Evolutionary conservation across 2,113 vertebrate genomes (phyloP), one percentile per base, ranked within the genome.

Genomic region (Echinops telfairi): DNA sequence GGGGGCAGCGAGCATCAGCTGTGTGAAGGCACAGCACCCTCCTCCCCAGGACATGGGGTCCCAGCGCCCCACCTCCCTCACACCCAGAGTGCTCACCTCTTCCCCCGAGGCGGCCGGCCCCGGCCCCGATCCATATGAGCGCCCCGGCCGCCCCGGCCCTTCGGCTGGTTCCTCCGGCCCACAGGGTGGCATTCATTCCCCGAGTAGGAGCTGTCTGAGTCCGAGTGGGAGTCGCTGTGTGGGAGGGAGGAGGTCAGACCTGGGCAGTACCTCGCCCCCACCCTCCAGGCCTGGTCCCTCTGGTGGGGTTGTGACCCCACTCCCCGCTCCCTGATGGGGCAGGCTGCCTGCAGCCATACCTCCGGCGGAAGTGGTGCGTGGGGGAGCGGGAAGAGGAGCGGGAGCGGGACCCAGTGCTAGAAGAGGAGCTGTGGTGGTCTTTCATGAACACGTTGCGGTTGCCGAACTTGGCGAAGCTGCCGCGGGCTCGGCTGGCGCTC

Each of bases 371-470:
- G 73, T 97, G 96, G 29, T 97, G 96, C 4, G 96, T 97, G 2
- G 98, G 98, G 2, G 98, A 98, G 7, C 98, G 96, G 47, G 97
- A 98, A 2, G 97, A 99, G 3, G 99, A 99, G 2, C 98, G 98
- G 1, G 99, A 99, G 17, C 99, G 98, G 0, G 99, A 99, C 77
- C 97, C 97, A 0, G 98, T 98, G 12, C 99, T 99, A 62, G 99
- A 99, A 19, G 99, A 99, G 5, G 99, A 99, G 96, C 99, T 99
- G 93, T 40, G 40, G 40, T 98, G 97, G 88, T 99, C 98, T 95
- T 98, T 98, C 97, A 98, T 99, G 97, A 99, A 99, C 58, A 99
- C 98, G 68, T 99, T 99, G 73, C 99, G 98, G 91, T 99, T 98
- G 31, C 99, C 99, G 58, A 99, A 97, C 92, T 99, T 98, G 88